A percentile compares a stretch with the other conserved stretches of the same genome.
phyloP scores from a whole-genome alignment of 1,140 invertebrate genomes.

The Penaeus japonicus region DNA sequence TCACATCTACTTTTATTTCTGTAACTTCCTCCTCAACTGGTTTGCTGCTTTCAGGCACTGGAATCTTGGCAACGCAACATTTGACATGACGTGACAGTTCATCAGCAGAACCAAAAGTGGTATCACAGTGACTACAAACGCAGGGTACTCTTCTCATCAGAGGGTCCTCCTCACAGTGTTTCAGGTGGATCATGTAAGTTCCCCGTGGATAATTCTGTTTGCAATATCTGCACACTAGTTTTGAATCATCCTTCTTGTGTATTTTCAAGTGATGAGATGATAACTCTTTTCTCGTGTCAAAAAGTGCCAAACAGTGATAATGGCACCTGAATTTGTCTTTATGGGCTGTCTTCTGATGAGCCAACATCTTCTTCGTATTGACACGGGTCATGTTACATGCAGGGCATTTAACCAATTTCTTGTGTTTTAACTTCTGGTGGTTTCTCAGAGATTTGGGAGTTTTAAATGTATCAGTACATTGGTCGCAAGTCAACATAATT shows the following conservation, averaged over 20 bases:
- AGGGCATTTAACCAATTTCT: conserved; percentile 11
- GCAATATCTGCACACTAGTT: conserved; percentile 26
- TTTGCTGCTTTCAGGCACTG: neutral
- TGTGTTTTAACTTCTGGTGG: conserved; percentile 30
- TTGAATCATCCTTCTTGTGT: conserved; percentile 41
- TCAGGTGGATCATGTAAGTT: conserved; percentile 4
- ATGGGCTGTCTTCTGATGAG: conserved; percentile 31
- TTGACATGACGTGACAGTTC: neutral
- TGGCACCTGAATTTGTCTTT: conserved; percentile 29
- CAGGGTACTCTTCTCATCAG: neutral
- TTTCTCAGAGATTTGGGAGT: neutral
- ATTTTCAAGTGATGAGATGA: conserved; percentile 25
- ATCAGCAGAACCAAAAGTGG: neutral
- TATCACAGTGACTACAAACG: conserved; percentile 1
- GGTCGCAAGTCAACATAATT: neutral
- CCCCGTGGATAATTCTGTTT: neutral
- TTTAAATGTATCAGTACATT: conserved; percentile 4
- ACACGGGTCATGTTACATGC: conserved; percentile 6
- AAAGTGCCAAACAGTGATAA: conserved; percentile 27
- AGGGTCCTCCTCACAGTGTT: conserved; percentile 18
- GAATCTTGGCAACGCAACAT: neutral
- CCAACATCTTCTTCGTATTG: conserved; percentile 20
- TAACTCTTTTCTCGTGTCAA: conserved; percentile 36
- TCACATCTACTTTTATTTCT: neutral
- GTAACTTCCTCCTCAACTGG: neutral